Base-by-base conservation (phyloP, 2,113 vertebrate species). In the Gallinago paraguaiae region DNA sequence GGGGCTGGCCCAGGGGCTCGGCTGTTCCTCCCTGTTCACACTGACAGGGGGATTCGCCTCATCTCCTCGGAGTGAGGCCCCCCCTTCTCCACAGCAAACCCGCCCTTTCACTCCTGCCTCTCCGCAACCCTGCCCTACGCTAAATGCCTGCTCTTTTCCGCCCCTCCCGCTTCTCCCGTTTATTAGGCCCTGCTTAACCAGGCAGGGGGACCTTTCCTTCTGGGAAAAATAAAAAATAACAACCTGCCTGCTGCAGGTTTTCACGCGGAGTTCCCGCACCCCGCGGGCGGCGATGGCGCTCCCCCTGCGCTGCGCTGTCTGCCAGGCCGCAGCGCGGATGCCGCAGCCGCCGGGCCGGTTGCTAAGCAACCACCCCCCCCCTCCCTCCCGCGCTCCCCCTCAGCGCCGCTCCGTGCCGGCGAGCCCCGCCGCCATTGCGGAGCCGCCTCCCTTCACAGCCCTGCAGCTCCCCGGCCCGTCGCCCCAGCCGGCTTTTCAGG, bases 301-400 rank as follows among this genome's bases (percentile, higher is more conserved):
- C 19, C 64, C 81, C 22, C 56, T 17, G 76, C 45, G 28, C 65
- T 14, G 76, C 46, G 33, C 70, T 12, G 92, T 53, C 91, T 92
- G 94, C 80, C 83, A 28, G 92, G 91, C 91, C 92, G 82, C 94
- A 80, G 90, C 85, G 91, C 85, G 45, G 83, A 46, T 95, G 88
- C 96, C 95, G 97, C 96, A 97, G 95, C 95, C 90, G 93, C 92
- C 93, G 59, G 67, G 45, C 60, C 80, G 27, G 97, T 97, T 96
- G 96, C 96, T 65, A 95, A 19, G 97, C 96, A 97, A 97, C 97
- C 37, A 28, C 43, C 17, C 43, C 69, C 13, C 59, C 70, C 76
- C 68, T 7, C n/a, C 13, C n/a, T 61, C 7, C 63, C 70, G 80
- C 69, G 71, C 88, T 59, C 90, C 95, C 70, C 70, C 57, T 39